These are phyloP conservation scores for Equus przewalskii DNA, from an alignment of 2,113 vertebrate species.

Conservation along the genomic window DNA sequence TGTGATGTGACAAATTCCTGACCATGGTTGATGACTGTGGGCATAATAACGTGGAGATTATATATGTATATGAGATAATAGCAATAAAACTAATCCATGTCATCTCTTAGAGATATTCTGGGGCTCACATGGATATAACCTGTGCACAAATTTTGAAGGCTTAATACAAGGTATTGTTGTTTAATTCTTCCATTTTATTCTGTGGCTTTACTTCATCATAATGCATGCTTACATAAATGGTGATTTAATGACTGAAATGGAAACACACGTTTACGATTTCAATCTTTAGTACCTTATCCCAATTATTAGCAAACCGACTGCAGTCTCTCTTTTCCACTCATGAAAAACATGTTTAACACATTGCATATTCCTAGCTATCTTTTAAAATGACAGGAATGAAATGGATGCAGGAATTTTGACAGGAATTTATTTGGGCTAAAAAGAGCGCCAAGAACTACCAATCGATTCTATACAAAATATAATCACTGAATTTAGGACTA, in stretches of 20 bases:
- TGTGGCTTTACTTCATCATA: neutral
- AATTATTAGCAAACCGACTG: neutral
- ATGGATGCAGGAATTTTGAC: neutral
- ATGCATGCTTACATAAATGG: neutral
- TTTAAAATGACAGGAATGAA: neutral
- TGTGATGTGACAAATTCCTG: neutral
- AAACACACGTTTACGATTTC: neutral
- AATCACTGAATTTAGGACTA: neutral
- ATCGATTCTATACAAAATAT: neutral
- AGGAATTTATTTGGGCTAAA: neutral
- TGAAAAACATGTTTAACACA: neutral
- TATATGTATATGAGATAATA: neutral
- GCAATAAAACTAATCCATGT: neutral
- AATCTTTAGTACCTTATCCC: neutral
- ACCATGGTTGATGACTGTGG: neutral
- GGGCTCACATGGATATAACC: neutral
- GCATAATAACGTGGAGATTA: neutral
- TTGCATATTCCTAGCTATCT: neutral
- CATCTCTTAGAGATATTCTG: neutral
- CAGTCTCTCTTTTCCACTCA: neutral
- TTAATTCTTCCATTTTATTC: neutral
- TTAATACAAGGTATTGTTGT: neutral
- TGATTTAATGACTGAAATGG: neutral
- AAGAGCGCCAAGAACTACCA: neutral
- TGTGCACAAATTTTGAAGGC: neutral